Base-by-base conservation (phyloP, 1,140 invertebrate species). In the Harlomillsia oculata region DNA sequence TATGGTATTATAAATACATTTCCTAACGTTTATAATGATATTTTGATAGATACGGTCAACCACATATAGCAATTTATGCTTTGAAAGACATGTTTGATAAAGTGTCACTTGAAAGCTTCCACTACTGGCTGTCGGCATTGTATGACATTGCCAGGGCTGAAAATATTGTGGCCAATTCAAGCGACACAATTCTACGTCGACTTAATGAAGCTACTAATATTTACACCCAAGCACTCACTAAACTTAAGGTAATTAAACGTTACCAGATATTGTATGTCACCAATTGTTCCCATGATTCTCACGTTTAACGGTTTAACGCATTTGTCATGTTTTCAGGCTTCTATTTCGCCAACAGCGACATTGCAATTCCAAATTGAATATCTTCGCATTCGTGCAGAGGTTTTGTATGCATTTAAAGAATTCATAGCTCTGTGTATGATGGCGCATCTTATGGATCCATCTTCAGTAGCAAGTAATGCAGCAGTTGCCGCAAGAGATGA, bases 361-460 rank as follows among this genome's bases (percentile, higher is more conserved):
- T 74, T 87, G 23, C 78, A 80, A 63, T 94, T 87, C 72, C 86
- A 87, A 69, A 80, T 80, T 53, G 85, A 84, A 70, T 94, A 83
- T 71, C 78, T 83, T 18, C 81, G 77, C 64, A 71, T 85, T 13
- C 74, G 89, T 6, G 80, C 80, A 16, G 83, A 88, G 71, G 81
- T 89, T 65, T 72, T 95, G 14, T 82, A 86, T 58, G 80, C 82
- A 16, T 75, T 90, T 28, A 76, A 80, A 0, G 80, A 87, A 63
- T 74, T 93, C 6, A 74, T 89, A 20, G 80, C 83, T 29, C 82
- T 85, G 0, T 89, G 87, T 67, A 80, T 83, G 67, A 84, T 87
- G 36, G 77, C 94, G 25, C 86, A 86, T 65, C 89, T 90, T 53
- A 86, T 89, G 44, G 91, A 91, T 21, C 90, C 91, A 26, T 89